phyloP scores from a whole-genome alignment of 2,888 invertebrate genomes.

The Amorpha juglandis region DNA sequence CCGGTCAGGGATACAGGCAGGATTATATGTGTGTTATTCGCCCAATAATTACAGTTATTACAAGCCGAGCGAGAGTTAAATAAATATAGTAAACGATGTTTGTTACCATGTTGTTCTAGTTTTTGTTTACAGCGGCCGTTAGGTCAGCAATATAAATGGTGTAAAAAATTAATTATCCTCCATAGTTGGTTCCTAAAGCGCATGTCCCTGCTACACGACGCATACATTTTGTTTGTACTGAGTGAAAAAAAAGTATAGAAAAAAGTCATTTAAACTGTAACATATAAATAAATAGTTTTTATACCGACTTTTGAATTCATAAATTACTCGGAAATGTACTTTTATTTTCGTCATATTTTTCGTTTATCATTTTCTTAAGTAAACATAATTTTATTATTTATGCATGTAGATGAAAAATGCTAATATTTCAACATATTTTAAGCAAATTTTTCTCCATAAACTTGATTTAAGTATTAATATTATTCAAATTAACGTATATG shows the following conservation, averaged over 20 bases:
- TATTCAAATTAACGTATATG: background rate
- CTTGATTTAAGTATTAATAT: background rate
- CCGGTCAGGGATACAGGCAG: no score
- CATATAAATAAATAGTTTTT: no score
- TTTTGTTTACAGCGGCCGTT: constrained; percentile 4
- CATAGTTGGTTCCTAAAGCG: constrained; percentile 41
- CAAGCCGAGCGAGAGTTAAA: background rate
- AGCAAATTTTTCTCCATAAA: background rate
- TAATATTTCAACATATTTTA: background rate
- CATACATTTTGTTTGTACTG: constrained; percentile 22
- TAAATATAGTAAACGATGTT: constrained; percentile 1
- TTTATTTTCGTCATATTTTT: no score
- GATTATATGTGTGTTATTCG: no score
- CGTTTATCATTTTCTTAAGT: background rate
- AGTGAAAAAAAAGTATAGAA: background rate
- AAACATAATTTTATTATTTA: background rate
- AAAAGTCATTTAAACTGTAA: no score
- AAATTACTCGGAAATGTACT: no score
- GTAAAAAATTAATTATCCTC: constrained; percentile 47
- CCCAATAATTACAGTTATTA: no score
- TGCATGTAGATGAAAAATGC: background rate
- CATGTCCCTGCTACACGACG: constrained; percentile 44
- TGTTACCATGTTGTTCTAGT: constrained; percentile 9
- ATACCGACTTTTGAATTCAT: background rate
- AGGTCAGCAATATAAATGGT: constrained; percentile 17